These are phyloP conservation scores for Oryzias sinensis DNA, from an alignment of 2,797 vertebrate genomes.

Conservation along the genomic window DNA sequence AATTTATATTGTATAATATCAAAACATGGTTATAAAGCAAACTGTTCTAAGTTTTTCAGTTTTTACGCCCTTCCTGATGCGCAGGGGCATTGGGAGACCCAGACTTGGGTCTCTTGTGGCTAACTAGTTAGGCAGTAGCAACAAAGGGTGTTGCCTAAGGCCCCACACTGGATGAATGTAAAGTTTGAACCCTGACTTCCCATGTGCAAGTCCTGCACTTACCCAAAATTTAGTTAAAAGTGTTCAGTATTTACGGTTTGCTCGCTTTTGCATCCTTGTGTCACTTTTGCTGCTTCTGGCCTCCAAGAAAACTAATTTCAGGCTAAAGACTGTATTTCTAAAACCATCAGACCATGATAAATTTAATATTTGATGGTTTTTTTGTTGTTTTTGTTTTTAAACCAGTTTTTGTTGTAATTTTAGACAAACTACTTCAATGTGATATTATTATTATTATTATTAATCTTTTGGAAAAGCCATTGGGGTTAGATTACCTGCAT, in stretches of 20 bases:
- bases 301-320: constrained; percentile 20
- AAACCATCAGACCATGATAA: not conserved
- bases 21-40: too few species aligned
- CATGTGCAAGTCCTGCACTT: too few species aligned
- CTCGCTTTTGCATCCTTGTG: constrained; percentile 33
- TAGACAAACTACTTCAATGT: not conserved
- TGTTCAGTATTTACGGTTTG: not conserved
- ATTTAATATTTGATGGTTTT: not conserved
- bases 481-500: constrained; percentile 42
- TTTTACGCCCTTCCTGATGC: too few species aligned
- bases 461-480: constrained; percentile 32
- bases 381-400: constrained; percentile 6
- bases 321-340: not conserved
- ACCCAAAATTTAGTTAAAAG: too few species aligned
- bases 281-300: constrained; percentile 35
- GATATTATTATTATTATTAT: constrained; percentile 19
- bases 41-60: too few species aligned
- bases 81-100: too few species aligned
- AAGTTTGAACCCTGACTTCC: too few species aligned
- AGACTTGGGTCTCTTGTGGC: too few species aligned
- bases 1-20: too few species aligned
- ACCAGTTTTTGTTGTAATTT: constrained; percentile 8
- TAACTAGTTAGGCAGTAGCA: too few species aligned
- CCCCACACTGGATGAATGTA: too few species aligned
- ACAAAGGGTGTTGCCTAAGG: too few species aligned